Conservation (phyloP, 2,888 invertebrate species). For the Asteroscopus sphinx region DNA sequence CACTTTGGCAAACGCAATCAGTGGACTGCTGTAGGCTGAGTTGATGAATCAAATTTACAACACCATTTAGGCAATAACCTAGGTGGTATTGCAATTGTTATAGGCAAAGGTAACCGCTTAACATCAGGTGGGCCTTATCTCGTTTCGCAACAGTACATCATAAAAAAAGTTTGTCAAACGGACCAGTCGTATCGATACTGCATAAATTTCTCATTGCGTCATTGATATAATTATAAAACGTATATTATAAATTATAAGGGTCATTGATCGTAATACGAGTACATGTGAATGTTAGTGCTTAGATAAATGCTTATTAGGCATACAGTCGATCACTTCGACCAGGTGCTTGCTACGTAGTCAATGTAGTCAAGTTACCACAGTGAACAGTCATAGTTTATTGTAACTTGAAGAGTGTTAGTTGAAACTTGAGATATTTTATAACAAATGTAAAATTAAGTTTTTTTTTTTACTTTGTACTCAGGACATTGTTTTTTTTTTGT, state of each 20-base stretch:
- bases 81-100: too few relatives aligned
- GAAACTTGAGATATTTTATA: background rate
- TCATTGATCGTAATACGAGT: slow-evolving; percentile 37
- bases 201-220: background rate
- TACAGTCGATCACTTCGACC: slow-evolving; percentile 6
- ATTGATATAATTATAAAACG: background rate
- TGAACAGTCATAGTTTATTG: slow-evolving; percentile 7
- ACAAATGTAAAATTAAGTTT: background rate
- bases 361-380: slow-evolving; percentile 4
- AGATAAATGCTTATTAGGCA: slow-evolving; percentile 19
- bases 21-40: too few relatives aligned
- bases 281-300: slow-evolving; percentile 2
- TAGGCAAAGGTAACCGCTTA: too few relatives aligned
- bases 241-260: slow-evolving; percentile 5
- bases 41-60: too few relatives aligned
- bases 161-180: too few relatives aligned
- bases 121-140: too few relatives aligned
- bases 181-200: too few relatives aligned
- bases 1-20: too few relatives aligned
- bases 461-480: background rate
- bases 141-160: too few relatives aligned
- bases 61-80: too few relatives aligned
- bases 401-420: slow-evolving; percentile 25
- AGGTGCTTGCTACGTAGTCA: slow-evolving; percentile 25
- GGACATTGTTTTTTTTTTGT: too few relatives aligned